phyloP scores from a whole-genome alignment of 2,113 vertebrate species.

The Cathartes aura region DNA sequence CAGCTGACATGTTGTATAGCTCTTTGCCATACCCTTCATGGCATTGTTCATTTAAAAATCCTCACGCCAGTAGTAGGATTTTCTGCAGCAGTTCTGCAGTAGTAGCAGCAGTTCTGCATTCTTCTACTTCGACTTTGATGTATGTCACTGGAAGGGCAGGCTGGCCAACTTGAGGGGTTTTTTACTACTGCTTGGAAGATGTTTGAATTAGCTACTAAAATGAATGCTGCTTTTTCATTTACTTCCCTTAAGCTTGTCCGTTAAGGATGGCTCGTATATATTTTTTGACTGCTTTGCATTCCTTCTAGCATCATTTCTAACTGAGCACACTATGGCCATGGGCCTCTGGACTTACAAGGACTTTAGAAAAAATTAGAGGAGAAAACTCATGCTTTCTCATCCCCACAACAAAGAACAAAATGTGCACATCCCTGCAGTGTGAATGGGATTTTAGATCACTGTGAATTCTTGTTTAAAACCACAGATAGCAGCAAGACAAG shows the following conservation, averaged over 20 bases:
- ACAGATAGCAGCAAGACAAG: neutral
- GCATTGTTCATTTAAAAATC: neutral
- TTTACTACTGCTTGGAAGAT: neutral
- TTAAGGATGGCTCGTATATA: neutral
- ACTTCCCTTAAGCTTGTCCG: neutral
- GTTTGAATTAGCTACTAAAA: neutral
- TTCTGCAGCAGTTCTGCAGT: neutral
- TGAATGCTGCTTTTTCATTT: neutral
- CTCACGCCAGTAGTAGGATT: accelerated
- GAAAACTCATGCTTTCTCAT: neutral
- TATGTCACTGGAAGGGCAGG: neutral
- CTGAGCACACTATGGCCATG: neutral
- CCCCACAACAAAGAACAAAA: neutral
- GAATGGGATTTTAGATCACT: neutral
- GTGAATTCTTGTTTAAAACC: neutral
- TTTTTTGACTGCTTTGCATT: neutral
- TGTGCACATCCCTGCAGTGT: neutral
- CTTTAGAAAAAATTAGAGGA: neutral
- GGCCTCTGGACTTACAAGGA: neutral
- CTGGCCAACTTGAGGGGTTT: neutral
- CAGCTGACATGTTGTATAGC: neutral
- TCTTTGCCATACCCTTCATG: neutral
- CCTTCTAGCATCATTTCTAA: neutral
- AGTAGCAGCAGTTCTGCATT: neutral
- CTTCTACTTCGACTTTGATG: neutral